Conservation (phyloP, 2,113 vertebrate species). For the Prunella fulvescens region DNA sequence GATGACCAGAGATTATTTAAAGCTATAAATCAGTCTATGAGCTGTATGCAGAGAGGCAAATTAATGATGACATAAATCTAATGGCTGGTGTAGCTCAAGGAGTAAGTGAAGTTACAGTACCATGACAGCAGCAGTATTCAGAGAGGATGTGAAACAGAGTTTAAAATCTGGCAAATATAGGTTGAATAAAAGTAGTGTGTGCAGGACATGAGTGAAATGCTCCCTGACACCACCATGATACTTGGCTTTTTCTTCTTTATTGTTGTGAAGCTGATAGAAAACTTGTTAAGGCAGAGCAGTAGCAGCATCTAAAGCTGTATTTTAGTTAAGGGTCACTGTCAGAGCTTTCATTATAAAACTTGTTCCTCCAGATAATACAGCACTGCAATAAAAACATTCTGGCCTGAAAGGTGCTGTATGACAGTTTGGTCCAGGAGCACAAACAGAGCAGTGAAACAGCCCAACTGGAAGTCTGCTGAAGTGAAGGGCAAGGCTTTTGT, state of each 20-base stretch:
- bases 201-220: conserved; percentile 21
- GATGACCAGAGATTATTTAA: background rate
- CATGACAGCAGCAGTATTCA: conserved; percentile 33
- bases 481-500: background rate
- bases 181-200: background rate
- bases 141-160: conserved; percentile 17
- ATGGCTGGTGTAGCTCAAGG: conserved; percentile 17
- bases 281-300: background rate
- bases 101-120: conserved; percentile 9
- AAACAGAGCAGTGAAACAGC: background rate
- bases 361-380: background rate
- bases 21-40: background rate
- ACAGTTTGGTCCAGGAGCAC: background rate
- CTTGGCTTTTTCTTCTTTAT: conserved; percentile 48
- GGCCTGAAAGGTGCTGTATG: background rate
- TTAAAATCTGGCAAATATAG: conserved; percentile 39
- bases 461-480: background rate
- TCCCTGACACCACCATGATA: background rate
- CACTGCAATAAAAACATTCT: background rate
- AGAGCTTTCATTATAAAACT: background rate
- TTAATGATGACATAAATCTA: conserved; percentile 39
- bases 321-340: conserved; percentile 19
- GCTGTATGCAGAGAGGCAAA: background rate
- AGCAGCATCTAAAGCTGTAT: background rate
- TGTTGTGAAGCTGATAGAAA: background rate